Conservation (phyloP, 1,140 invertebrate genomes). For the Bombus haemorrhoidalis region DNA sequence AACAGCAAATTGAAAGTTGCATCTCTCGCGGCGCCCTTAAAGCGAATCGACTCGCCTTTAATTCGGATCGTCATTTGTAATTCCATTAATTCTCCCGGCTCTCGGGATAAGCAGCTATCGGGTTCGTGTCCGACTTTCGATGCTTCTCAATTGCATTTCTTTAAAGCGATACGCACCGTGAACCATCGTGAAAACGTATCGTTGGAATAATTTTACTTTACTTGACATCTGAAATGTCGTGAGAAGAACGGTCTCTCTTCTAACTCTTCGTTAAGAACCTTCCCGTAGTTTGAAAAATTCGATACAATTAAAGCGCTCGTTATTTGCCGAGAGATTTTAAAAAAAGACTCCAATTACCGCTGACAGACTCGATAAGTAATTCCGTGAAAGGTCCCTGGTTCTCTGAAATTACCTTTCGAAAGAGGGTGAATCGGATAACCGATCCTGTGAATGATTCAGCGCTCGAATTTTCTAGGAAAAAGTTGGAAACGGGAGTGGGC, state of each 20-base stretch:
- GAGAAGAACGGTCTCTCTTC: too few species aligned
- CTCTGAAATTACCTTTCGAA: background rate
- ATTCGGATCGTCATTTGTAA: conserved; percentile 11
- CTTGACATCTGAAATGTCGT: background rate
- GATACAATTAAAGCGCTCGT: conserved; percentile 23
- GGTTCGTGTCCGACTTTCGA: background rate
- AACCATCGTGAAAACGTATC: background rate
- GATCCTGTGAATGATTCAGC: conserved; percentile 2
- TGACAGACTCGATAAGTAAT: conserved; percentile 15
- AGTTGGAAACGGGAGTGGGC: background rate
- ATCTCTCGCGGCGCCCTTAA: background rate
- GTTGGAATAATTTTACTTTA: background rate
- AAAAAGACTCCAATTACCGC: conserved; percentile 23
- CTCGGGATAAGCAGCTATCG: conserved; percentile 16
- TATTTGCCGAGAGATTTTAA: conserved; percentile 37
- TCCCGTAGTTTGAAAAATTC: background rate
- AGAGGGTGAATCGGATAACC: background rate
- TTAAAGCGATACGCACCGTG: background rate
- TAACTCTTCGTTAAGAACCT: background rate
- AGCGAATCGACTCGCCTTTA: background rate
- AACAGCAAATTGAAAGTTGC: background rate
- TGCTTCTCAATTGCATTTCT: background rate
- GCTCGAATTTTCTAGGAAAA: background rate
- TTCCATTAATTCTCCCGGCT: background rate
- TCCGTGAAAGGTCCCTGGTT: background rate